Base-by-base conservation (phyloP, 2,888 invertebrate species). In the Dryococelus australis region DNA sequence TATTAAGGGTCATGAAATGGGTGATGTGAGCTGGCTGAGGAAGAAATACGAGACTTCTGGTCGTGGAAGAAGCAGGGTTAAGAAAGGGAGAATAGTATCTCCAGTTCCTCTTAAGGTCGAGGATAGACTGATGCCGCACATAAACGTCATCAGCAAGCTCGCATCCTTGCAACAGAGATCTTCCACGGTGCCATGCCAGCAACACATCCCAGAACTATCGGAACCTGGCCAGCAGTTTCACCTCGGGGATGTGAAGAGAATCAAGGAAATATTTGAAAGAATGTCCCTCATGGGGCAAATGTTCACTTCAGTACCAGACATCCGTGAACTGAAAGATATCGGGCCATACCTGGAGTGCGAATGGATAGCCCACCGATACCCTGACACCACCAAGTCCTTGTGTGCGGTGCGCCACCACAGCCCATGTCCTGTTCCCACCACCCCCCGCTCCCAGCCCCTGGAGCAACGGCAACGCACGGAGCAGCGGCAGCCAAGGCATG, bases 141-240 rank as follows among this genome's bases (percentile, higher is more conserved):
- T 97, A 89, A 97, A 97, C 90, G 95, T 97, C n/a, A 98, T 97
- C 90, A 97, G 97, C 90, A 97, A 97, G 92, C 94, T 97, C 87
- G 97, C 97, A 0, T 94, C 95, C 0, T 92, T 96, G 53, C 93
- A 94, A 85, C 92, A 90, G 93, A 93, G 0, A 87, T 87, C 85
- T 24, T 87, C 89, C 26, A 81, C 87, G 16, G 87, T 9, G 35
- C 88, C 6, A 90, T 90, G 65, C 90, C 90, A 89, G 90, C 90
- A 89, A 92, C 86, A 88, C 89, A 43, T 91, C 89, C 35, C 90
- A 92, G 81, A 92, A 91, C 88, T 90, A 1, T 9, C 65, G 1
- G 65, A 65, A 65, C 65, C n/a, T 8, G 20, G 65, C n/a, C 65
- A 65, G 65, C 65, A 65, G n/a, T 65, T 65, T 9, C 65, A 65